These are phyloP conservation scores for Discoglossus pictus DNA, from an alignment of 2,797 vertebrate species.

Conservation along the genomic window DNA sequence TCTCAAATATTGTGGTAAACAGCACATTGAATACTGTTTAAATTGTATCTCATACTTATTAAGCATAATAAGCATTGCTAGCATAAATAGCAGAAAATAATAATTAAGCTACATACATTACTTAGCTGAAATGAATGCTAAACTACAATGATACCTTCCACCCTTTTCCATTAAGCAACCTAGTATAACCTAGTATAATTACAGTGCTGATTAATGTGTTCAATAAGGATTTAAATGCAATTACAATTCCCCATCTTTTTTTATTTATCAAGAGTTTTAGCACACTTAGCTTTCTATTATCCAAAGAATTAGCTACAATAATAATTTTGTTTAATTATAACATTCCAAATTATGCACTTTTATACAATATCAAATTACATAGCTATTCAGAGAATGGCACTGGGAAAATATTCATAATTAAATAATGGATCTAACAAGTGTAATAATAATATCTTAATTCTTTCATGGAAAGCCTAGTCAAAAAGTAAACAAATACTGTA, in stretches of 20 bases:
- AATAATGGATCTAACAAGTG: too few relatives aligned
- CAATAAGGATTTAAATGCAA: conserved; percentile 2
- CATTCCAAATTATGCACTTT: conserved; percentile 19
- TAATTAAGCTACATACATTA: too few relatives aligned
- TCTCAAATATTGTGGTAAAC: too few relatives aligned
- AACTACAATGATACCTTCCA: background rate
- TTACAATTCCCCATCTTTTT: conserved; percentile 1
- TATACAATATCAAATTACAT: conserved; percentile 4
- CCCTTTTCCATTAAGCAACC: conserved; percentile 4
- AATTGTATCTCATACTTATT: too few relatives aligned
- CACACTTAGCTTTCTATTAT: background rate
- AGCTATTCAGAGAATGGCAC: too few relatives aligned
- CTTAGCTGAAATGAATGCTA: background rate
- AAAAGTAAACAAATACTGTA: too few relatives aligned
- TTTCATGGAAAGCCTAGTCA: too few relatives aligned
- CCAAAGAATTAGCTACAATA: conserved; percentile 17
- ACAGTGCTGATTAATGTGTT: conserved; percentile 15
- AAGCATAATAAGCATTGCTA: too few relatives aligned
- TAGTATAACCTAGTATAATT: conserved; percentile 7
- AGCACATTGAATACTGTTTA: too few relatives aligned
- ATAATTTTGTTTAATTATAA: conserved; percentile 25
- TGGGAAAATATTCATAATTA: too few relatives aligned
- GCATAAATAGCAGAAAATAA: too few relatives aligned
- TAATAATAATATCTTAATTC: too few relatives aligned
- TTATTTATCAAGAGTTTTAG: background rate